Conservation (phyloP, 2,888 invertebrate species). For the Philereme transversata region DNA sequence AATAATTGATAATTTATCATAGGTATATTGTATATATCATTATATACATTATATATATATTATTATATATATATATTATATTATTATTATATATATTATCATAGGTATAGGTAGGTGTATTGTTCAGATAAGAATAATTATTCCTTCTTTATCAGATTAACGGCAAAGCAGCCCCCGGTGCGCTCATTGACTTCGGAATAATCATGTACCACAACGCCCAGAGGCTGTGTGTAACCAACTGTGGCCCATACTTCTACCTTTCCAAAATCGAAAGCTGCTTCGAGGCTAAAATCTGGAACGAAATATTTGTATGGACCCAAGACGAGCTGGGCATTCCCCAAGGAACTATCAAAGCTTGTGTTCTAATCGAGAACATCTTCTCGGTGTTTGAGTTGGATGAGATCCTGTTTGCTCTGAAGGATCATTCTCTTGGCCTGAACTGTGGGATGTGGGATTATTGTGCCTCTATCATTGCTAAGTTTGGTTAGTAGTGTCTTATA, state of each 20-base stretch:
- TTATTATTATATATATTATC: too few relatives aligned
- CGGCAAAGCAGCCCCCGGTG: slow-evolving; percentile 85
- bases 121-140: not conserved
- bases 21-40: too few relatives aligned
- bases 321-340: slow-evolving; percentile 79
- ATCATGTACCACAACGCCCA: slow-evolving; percentile 86
- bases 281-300: slow-evolving; percentile 88
- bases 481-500: slow-evolving; percentile 68
- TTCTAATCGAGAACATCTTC: slow-evolving; percentile 88
- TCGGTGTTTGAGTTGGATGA: slow-evolving; percentile 88
- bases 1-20: too few relatives aligned
- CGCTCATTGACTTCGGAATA: slow-evolving; percentile 88
- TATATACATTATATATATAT: too few relatives aligned
- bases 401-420: slow-evolving; percentile 86
- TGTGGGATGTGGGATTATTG: slow-evolving; percentile 91
- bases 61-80: too few relatives aligned
- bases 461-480: slow-evolving; percentile 86
- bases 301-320: slow-evolving; percentile 87
- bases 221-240: slow-evolving; percentile 76
- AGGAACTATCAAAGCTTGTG: slow-evolving; percentile 88
- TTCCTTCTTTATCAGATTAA: slow-evolving; percentile 68
- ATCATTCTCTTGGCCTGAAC: slow-evolving; percentile 88
- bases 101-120: too few relatives aligned
- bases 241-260: slow-evolving; percentile 89
- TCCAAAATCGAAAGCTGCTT: slow-evolving; percentile 86